A percentile compares a stretch with the other conserved stretches of the same genome.
These are phyloP conservation scores for Rhamphomyia laevipes DNA, from an alignment of 2,888 invertebrate species.

Conservation along the genomic window DNA sequence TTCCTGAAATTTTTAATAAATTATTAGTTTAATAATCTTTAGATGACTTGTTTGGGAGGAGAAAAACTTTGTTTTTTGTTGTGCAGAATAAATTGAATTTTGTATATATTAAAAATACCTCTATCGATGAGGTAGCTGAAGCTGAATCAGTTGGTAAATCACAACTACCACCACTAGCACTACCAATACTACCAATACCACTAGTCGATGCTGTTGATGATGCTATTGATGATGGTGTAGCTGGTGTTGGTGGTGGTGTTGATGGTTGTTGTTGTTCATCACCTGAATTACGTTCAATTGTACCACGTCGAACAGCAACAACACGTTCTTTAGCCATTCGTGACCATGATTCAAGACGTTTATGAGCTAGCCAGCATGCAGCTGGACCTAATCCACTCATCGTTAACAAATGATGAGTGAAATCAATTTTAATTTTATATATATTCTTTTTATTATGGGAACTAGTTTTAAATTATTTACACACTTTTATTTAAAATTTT, in stretches of 20 bases:
- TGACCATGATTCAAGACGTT: conserved; percentile 65
- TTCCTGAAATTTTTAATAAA: conserved; percentile 39
- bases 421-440: too few relatives aligned
- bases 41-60: too few relatives aligned
- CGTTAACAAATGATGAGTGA: too few relatives aligned
- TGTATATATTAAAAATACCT: conserved; percentile 22
- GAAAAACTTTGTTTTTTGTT: not conserved
- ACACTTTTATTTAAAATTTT: too few relatives aligned
- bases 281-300: conserved; percentile 32
- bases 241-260: conserved; percentile 16
- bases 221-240: conserved; percentile 34
- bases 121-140: conserved; percentile 22
- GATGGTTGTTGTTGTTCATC: conserved; percentile 22
- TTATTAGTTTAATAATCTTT: not conserved
- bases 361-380: conserved; percentile 66
- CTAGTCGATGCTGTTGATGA: conserved; percentile 35
- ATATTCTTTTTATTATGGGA: too few relatives aligned
- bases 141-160: conserved; percentile 31
- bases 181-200: conserved; percentile 32
- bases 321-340: conserved; percentile 57
- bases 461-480: too few relatives aligned
- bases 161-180: conserved; percentile 32
- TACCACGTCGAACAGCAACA: conserved; percentile 36
- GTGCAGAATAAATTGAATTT: not conserved
- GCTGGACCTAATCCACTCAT: conserved; percentile 63